phyloP scores from a whole-genome alignment of 2,888 invertebrate genomes.

The Drosophila kanekoi region DNA sequence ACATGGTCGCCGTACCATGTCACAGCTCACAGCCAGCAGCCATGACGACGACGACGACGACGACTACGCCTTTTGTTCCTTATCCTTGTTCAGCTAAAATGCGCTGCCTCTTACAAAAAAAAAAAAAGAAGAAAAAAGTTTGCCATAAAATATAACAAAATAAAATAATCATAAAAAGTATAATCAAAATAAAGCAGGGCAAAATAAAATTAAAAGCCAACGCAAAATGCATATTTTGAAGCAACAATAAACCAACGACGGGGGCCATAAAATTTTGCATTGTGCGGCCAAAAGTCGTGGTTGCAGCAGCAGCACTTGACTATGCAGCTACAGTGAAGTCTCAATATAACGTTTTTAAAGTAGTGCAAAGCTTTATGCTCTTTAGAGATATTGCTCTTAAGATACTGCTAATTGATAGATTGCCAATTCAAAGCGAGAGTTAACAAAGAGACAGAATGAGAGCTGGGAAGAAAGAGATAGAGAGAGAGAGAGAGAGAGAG shows the following conservation, averaged over 20 bases:
- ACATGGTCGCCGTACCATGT: conserved; percentile 60
- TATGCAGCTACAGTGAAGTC: conserved; percentile 6
- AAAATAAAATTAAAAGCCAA: conserved; percentile 43
- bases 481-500: no score
- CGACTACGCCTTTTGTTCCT: conserved; percentile 43
- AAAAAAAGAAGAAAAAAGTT: conserved; percentile 17
- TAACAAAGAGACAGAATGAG: no score
- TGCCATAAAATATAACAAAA: conserved; percentile 25
- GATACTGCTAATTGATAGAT: background rate
- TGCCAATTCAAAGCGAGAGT: background rate
- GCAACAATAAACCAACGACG: conserved; percentile 38
- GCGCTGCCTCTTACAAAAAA: conserved; percentile 5
- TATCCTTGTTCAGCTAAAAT: conserved; percentile 45
- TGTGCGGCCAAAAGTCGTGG: conserved; percentile 25
- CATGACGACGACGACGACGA: conserved; percentile 27
- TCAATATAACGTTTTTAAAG: conserved; percentile 3
- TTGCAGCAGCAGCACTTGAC: conserved; percentile 12
- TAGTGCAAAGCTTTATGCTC: background rate
- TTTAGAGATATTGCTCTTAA: background rate
- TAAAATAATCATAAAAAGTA: conserved; percentile 27
- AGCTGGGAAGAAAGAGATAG: no score
- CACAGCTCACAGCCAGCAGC: conserved; percentile 34
- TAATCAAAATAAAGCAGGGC: conserved; percentile 9
- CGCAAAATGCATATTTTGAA: conserved; percentile 38
- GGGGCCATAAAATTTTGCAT: conserved; percentile 41